Base-by-base conservation (phyloP, 2,888 invertebrate genomes). In the Lydus trimaculatus region DNA sequence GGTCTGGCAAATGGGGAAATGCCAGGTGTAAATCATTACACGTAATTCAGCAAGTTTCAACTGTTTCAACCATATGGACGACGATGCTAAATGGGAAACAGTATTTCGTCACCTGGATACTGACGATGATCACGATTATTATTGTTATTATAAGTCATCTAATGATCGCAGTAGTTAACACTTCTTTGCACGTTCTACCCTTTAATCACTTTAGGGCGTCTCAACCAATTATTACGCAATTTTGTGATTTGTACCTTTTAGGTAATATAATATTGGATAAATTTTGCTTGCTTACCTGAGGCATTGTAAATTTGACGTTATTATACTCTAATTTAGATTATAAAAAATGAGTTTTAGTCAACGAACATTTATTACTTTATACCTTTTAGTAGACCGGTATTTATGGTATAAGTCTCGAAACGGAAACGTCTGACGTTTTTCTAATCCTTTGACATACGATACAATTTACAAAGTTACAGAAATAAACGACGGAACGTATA, bases 81-180 rank as follows among this genome's bases (percentile, higher is more conserved):
- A 56, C 25, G 13, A 56, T 23, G 17, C 8, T 15, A 13, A 52
- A 23, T 4, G 17, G 7, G 17, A 17, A 43, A 9, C 28, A 39
- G 31, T 65, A 64, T 66, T 62, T 23, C 63, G 65, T 67, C 64
- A 72, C 70, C 70, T 68, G 64, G 67, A n/a, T n/a, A n/a, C 33
- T 56, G 64, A 67, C 59, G 52, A 68, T 59, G 52, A 68, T 61
- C 61, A 52, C 39, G 25, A 33, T 58, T 56, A 48, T 20, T 52
- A 63, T 61, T 36, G 48, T n/a, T n/a, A n/a, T n/a, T 61, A 64
- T 17, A 36, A 58, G 39, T 23, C 61, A 67, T 72, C 69, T 74
- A 74, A 74, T 72, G 71, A 73, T 74, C 66, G 63, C 63, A 73
- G 72, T 67, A 73, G 73, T 74, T 74, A 72, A 67, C 74, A 74